These are phyloP conservation scores for Drosophila aff. DNA, from an alignment of 1,140 invertebrate species.

Conservation along the genomic window DNA sequence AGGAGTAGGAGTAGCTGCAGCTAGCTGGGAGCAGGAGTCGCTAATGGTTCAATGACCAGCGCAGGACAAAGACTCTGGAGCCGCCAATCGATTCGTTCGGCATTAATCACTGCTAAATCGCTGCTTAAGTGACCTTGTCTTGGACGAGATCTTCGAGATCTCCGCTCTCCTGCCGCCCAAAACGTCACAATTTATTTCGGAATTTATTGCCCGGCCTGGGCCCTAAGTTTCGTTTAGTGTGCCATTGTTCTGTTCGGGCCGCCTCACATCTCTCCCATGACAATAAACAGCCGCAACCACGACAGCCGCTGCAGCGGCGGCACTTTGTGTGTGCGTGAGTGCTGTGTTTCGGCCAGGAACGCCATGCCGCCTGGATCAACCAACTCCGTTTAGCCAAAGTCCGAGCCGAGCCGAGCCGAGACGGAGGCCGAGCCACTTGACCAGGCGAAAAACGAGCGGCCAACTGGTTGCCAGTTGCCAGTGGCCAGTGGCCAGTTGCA, in stretches of 20 bases:
- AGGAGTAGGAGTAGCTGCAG: slow-evolving; percentile 8
- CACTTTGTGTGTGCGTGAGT: slow-evolving; percentile 39
- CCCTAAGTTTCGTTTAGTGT: slow-evolving; percentile 75
- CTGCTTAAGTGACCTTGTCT: slow-evolving; percentile 67
- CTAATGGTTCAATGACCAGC: slow-evolving; percentile 66
- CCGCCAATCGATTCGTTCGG: slow-evolving; percentile 6
- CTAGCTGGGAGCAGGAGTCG: slow-evolving; percentile 18
- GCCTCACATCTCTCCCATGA: slow-evolving; percentile 68
- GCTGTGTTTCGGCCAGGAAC: slow-evolving; percentile 49
- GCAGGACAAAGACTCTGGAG: slow-evolving; percentile 15
- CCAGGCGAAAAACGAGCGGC: slow-evolving; percentile 46
- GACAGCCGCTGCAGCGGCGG: slow-evolving; percentile 38
- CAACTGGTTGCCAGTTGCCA: slow-evolving; percentile 66
- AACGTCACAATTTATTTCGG: slow-evolving; percentile 61
- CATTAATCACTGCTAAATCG: slow-evolving; percentile 36
- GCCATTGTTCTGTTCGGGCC: slow-evolving; percentile 73
- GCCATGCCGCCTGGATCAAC: slow-evolving; percentile 48
- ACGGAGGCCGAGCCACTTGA: slow-evolving; percentile 58
- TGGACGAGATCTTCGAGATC: slow-evolving; percentile 24
- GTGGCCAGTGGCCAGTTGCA: slow-evolving; percentile 39
- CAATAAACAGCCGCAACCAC: slow-evolving; percentile 65
- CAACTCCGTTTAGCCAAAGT: slow-evolving; percentile 66
- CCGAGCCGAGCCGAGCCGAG: slow-evolving; percentile 26
- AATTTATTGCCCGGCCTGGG: slow-evolving; percentile 63
- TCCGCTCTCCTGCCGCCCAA: slow-evolving; percentile 16